phyloP scores from a whole-genome alignment of 30 jellyfish, hydroid and myxozoan species.

The Pseudorhiza aurosa region DNA sequence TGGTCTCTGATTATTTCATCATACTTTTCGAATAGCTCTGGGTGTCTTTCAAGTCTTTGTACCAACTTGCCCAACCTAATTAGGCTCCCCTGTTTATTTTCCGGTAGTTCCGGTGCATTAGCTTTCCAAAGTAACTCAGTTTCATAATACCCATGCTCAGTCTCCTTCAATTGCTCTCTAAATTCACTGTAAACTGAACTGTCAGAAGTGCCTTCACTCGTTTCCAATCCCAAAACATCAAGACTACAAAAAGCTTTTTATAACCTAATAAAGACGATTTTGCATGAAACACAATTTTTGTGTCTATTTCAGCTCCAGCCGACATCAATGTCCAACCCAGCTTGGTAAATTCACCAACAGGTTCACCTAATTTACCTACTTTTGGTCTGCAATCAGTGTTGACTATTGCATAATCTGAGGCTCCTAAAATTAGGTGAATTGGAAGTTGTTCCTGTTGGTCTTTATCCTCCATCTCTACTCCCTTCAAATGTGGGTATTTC shows the following conservation, averaged over 20 bases:
- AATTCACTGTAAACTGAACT: constrained; percentile 24
- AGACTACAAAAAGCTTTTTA: constrained; percentile 29
- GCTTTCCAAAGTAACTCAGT: constrained; percentile 56
- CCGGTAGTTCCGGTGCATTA: constrained; percentile 1
- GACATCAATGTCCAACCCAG: constrained; percentile 66
- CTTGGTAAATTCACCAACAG: constrained; percentile 59
- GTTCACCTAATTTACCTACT: constrained; percentile 62
- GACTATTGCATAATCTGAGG: constrained; percentile 47
- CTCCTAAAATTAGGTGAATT: constrained; percentile 61
- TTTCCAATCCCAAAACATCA: constrained; percentile 51
- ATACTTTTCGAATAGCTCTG: constrained; percentile 39
- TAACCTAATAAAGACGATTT: background rate
- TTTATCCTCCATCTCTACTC: constrained; percentile 25
- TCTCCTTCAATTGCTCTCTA: constrained; percentile 26
- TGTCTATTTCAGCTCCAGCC: constrained; percentile 60
- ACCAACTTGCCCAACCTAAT: constrained; percentile 31
- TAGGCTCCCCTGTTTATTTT: constrained; percentile 42
- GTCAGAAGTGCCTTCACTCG: background rate
- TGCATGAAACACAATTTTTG: constrained; percentile 7
- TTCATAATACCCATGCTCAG: constrained; percentile 40
- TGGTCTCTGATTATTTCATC: constrained; percentile 36
- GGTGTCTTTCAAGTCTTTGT: constrained; percentile 41
- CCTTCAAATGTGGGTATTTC: constrained; percentile 42
- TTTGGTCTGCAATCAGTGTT: constrained; percentile 25
- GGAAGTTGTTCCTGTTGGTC: constrained; percentile 50